Base-by-base conservation (phyloP, 2,888 invertebrate genomes). In the Pollenia griseotomentosa region DNA sequence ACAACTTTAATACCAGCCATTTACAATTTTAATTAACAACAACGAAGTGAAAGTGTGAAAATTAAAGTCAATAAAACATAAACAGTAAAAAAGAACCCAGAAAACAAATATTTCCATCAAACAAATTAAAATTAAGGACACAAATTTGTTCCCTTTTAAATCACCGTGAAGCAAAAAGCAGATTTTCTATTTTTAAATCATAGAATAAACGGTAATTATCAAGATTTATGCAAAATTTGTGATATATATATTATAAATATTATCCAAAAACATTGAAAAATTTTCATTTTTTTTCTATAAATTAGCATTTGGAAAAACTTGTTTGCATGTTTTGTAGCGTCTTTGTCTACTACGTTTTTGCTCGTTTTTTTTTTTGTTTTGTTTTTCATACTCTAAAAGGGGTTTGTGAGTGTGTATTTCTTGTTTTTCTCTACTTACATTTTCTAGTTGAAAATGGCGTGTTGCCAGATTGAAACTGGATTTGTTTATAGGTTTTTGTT, bases 31-130 rank as follows among this genome's bases (percentile, higher is more conserved):
- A 48, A 66, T 6, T 23, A 66, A 53, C 9, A 73, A 74, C 74
- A 82, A 65, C 40, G 8, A 63, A 71, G 84, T 84, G 84, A 84
- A 84, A 84, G 84, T 84, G 84, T 84, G 68, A 84, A 84, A 79
- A 74, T 40, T 65, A 59, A 51, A 77, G n/a, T 19, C 16, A 79
- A 48, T 16, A 51, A 51, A 59, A 57, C 53, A 40, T 57, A 19
- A 14, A n/a, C 9, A 53, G 48, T 44, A 51, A 51, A 44, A 23
- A 16, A 53, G 11, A 12, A 33, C 61, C 48, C 2, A n/a, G 6
- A 48, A 65, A 63, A 33, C 33, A 33, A 33, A 6, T 33, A 33
- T 33, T 33, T 33, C 33, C 33, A 1, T 5, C 33, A 33, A 33
- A 33, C 33, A 33, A 33, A 33, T 1, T 2, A 33, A 33, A 33